Conservation (phyloP, 2,797 vertebrate species). For the Hemibagrus guttatus region DNA sequence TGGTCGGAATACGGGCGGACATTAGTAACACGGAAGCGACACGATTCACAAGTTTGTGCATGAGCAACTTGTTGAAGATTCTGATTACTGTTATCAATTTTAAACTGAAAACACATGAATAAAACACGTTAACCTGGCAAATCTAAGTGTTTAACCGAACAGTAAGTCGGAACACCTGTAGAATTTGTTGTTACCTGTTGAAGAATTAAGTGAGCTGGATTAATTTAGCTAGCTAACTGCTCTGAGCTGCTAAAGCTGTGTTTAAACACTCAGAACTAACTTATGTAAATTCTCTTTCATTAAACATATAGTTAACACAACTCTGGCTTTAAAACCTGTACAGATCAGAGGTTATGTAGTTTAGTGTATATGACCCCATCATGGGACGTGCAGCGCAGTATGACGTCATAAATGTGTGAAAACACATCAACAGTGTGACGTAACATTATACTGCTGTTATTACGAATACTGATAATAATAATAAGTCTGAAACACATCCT, state of each 20-base stretch:
- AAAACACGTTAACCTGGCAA: no score
- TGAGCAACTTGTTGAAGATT: conserved; percentile 46
- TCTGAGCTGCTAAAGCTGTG: background rate
- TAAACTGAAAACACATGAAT: background rate
- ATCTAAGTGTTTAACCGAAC: background rate
- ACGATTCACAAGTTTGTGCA: conserved; percentile 18
- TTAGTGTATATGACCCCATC: background rate
- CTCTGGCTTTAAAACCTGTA: no score
- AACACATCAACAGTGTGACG: background rate
- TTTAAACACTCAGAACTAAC: no score
- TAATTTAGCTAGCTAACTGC: background rate
- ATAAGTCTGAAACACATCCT: background rate
- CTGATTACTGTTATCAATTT: background rate
- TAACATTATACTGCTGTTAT: no score
- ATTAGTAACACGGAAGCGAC: conserved; percentile 36
- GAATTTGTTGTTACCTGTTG: background rate
- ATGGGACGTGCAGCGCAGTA: background rate
- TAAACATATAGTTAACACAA: background rate
- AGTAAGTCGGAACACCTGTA: background rate
- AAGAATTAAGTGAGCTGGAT: background rate
- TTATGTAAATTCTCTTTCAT: background rate
- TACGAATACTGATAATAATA: no score
- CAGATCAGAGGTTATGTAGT: no score
- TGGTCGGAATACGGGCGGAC: conserved; percentile 16
- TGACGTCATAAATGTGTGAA: background rate